These are phyloP conservation scores for Beaufortia kweichowensis DNA, from an alignment of 2,113 vertebrate species.

Conservation along the genomic window DNA sequence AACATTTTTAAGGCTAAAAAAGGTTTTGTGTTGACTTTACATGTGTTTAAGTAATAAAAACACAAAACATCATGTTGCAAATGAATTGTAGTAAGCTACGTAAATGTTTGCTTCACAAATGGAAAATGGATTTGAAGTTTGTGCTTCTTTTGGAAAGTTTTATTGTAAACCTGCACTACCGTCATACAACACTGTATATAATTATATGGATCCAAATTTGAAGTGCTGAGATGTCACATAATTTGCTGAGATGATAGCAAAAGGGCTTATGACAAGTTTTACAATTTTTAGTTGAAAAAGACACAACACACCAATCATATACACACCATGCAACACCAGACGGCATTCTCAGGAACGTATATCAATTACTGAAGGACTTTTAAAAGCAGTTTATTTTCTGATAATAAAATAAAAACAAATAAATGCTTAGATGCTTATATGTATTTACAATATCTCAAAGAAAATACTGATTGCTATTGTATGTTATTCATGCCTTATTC, in stretches of 20 bases:
- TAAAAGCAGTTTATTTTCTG: slow-evolving; percentile 49
- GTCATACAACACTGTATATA: too few relatives aligned
- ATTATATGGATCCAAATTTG: slow-evolving; percentile 1
- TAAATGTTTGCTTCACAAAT: too few relatives aligned
- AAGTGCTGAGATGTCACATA: slow-evolving; percentile 21
- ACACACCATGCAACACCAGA: slow-evolving; percentile 46
- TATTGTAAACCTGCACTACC: too few relatives aligned
- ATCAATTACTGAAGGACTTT: slow-evolving; percentile 56
- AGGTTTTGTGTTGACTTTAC: too few relatives aligned
- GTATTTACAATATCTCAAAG: neutral
- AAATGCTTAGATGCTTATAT: neutral
- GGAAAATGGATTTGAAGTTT: too few relatives aligned
- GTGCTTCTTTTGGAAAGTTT: too few relatives aligned
- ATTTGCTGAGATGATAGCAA: slow-evolving; percentile 2
- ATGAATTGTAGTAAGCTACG: too few relatives aligned
- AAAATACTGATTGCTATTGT: neutral
- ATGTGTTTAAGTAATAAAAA: too few relatives aligned
- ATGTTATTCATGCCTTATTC: slow-evolving; percentile 40
- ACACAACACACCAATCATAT: neutral
- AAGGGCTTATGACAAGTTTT: slow-evolving; percentile 50
- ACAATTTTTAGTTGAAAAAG: too few relatives aligned
- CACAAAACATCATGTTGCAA: too few relatives aligned
- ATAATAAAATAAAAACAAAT: slow-evolving; percentile 44
- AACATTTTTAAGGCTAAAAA: too few relatives aligned
- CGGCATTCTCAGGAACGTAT: slow-evolving; percentile 73